Conservation (phyloP, 1,140 invertebrate species). For the Notospermus geniculatus region DNA sequence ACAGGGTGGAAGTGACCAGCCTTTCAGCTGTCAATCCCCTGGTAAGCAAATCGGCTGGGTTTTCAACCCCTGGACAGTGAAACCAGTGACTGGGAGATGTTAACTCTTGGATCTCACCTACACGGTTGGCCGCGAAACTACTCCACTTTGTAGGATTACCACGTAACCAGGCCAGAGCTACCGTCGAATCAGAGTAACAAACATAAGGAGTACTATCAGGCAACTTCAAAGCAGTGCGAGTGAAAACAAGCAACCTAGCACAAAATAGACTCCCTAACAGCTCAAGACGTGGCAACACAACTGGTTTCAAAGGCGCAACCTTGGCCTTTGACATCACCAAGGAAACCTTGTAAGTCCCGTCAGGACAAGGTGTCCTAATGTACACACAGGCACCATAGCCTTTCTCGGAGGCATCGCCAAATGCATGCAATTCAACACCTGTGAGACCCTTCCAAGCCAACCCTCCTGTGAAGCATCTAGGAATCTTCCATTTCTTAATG, state of each 20-base stretch:
- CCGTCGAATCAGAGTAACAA: conserved; percentile 11
- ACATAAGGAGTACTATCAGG: conserved; percentile 9
- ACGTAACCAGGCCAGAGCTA: conserved; percentile 13
- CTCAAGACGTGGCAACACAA: no score
- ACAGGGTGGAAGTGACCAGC: conserved; percentile 1
- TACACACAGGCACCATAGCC: no score
- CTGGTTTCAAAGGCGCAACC: no score
- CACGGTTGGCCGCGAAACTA: conserved; percentile 17
- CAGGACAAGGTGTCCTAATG: no score
- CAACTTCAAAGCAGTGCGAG: background rate
- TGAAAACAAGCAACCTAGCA: background rate
- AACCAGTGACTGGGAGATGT: conserved; percentile 9
- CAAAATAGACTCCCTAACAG: no score
- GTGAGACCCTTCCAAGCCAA: no score
- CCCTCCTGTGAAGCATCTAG: background rate
- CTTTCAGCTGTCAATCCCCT: conserved; percentile 1
- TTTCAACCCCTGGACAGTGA: conserved; percentile 17
- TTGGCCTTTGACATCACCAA: no score
- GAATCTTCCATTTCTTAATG: conserved; percentile 3
- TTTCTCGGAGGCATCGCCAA: no score
- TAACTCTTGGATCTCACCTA: background rate
- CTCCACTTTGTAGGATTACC: conserved; percentile 13
- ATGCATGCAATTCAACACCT: no score
- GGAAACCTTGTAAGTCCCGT: no score
- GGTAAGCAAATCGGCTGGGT: conserved; percentile 23